Evolutionary conservation across 2,797 vertebrate species (phyloP), one percentile per base, ranked within the genome.

Genomic region (Tragelaphus oryx): DNA sequence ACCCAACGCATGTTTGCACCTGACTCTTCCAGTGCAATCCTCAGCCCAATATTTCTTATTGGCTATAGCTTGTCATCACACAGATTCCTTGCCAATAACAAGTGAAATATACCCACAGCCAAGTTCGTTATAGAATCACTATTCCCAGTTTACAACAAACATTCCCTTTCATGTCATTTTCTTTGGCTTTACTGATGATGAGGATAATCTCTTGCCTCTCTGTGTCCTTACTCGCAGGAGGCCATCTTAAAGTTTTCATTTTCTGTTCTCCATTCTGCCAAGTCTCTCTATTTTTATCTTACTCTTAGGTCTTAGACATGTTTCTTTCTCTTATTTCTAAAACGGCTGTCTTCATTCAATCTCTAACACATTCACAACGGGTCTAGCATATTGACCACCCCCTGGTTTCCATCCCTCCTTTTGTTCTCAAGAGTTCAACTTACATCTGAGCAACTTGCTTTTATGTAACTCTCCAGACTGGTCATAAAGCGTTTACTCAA

Each of bases 61-160:
- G 41, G 88, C 18, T 80, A 13, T 22, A 91, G 62, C 20, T 85
- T 76, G 33, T 48, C 30, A 46, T 80, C 86, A 55, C 71, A 87
- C 30, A 85, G 41, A 92, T 92, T 84, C 93, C 83, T 95, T 96
- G 84, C 91, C 87, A 96, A 93, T 79, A 71, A 68, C 46, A 60
- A 96, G 74, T 92, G 81, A 96, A 97, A 93, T 55, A 92, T 57
- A 94, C 79, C 55, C 62, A 85, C 2, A 82, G 60, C 46, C 60
- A 91, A 94, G 44, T 76, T 68, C 3, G 0, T 95, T 89, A 84
- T 48, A 87, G 89, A 95, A 59, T 68, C 71, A 13, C 50, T 60
- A 84, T 84, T 74, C 52, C 60, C n/a, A 16, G 48, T 57, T 76
- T 78, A 54, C 12, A 50, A 33, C 22, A 92, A 91, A 81, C 9